phyloP scores from a whole-genome alignment of 2,888 invertebrate species.

The Coremacera marginata region DNA sequence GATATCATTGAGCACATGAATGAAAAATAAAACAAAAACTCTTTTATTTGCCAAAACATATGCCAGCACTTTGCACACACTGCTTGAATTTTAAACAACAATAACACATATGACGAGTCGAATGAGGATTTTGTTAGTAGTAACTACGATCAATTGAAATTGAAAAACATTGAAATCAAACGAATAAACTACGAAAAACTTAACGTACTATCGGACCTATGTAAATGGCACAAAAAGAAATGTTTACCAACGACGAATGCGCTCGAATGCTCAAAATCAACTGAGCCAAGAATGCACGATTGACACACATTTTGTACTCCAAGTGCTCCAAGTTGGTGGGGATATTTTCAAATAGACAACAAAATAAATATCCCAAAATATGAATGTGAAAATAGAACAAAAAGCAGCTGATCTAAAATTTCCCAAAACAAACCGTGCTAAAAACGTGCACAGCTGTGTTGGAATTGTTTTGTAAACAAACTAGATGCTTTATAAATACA shows the following conservation, averaged over 20 bases:
- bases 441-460: slow-evolving; percentile 46
- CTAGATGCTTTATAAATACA: too few species aligned
- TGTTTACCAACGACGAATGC: not conserved
- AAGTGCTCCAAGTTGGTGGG: not conserved
- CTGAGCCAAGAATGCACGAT: slow-evolving; percentile 10
- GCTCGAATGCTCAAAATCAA: slow-evolving; percentile 31
- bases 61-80: not conserved
- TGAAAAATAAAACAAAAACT: not conserved
- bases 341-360: not conserved
- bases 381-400: not conserved
- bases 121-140: not conserved
- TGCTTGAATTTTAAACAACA: not conserved
- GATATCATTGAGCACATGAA: not conserved
- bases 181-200: not conserved
- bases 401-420: slow-evolving; percentile 14
- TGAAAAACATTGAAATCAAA: not conserved
- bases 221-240: not conserved
- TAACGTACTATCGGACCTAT: not conserved
- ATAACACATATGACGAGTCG: not conserved
- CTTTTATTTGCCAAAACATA: not conserved
- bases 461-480: slow-evolving; percentile 25
- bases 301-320: slow-evolving; percentile 7
- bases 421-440: slow-evolving; percentile 47
- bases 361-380: slow-evolving; percentile 12
- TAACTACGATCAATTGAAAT: not conserved